Conservation (phyloP, 2,888 invertebrate genomes). For the Drosophila meridiana region DNA sequence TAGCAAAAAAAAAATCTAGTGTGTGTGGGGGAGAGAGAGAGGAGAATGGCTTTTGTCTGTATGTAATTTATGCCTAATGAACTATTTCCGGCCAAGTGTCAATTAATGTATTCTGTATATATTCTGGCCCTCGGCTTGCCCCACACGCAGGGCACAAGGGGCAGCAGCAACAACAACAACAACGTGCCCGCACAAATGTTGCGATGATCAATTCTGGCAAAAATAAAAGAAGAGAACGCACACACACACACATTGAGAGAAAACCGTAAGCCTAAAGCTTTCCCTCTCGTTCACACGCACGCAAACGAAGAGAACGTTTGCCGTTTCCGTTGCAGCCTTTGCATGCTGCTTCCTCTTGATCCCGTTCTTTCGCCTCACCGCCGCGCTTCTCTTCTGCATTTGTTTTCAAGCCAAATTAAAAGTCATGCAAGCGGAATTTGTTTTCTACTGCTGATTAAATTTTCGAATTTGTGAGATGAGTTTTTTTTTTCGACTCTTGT, state of each 20-base stretch:
- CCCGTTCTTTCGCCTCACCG: constrained; percentile 11
- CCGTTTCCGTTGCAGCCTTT: constrained; percentile 58
- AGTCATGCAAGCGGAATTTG: constrained; percentile 65
- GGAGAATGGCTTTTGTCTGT: constrained; percentile 74
- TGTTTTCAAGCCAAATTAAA: constrained; percentile 71
- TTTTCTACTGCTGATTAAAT: constrained; percentile 56
- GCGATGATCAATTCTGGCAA: constrained; percentile 75
- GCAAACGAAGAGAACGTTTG: constrained; percentile 2
- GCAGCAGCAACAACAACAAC: constrained; percentile 41
- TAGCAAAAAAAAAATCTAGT: constrained; percentile 60
- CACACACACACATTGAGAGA: not conserved
- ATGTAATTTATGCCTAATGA: constrained; percentile 81
- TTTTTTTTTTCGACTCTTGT: constrained; percentile 6
- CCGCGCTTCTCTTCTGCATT: constrained; percentile 34
- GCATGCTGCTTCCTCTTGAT: constrained; percentile 8
- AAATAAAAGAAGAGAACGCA: constrained; percentile 41
- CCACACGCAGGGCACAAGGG: constrained; percentile 52
- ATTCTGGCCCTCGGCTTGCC: constrained; percentile 58
- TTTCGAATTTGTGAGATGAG: constrained; percentile 39
- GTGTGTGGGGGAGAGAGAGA: constrained; percentile 12
- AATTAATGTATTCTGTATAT: constrained; percentile 79
- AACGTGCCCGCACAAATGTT: constrained; percentile 79
- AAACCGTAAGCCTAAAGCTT: constrained; percentile 20
- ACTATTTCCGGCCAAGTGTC: constrained; percentile 82
- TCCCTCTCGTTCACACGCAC: constrained; percentile 14